A percentile compares a stretch with the other conserved stretches of the same genome.
These are phyloP conservation scores for Nemotelus nigrinus DNA, from an alignment of 2,888 invertebrate genomes.

Conservation along the genomic window DNA sequence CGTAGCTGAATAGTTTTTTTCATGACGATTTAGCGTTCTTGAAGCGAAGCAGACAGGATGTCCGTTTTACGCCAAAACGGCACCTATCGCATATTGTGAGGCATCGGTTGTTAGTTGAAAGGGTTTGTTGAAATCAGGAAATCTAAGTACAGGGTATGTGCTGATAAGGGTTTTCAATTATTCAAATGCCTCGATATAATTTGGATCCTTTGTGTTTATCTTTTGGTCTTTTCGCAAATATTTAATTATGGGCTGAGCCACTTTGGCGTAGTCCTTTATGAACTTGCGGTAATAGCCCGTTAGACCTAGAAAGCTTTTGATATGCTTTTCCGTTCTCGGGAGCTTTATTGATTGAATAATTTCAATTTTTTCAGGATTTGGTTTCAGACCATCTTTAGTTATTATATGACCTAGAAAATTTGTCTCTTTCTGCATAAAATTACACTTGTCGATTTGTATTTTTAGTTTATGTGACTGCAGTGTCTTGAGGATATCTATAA, in stretches of 20 bases:
- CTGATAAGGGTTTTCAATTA: conserved; percentile 47
- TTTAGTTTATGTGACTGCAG: not conserved
- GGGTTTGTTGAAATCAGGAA: conserved; percentile 40
- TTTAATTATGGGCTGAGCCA: not conserved
- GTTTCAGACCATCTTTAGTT: not conserved
- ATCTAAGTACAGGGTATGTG: conserved; percentile 42
- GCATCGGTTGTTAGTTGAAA: conserved; percentile 47
- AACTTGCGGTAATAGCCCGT: not conserved
- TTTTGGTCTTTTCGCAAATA: not conserved
- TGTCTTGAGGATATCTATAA: not conserved
- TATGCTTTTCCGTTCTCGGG: not conserved
- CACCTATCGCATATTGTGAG: conserved; percentile 26
- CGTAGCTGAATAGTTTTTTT: conserved; percentile 15
- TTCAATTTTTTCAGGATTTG: not conserved
- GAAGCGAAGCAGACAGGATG: conserved; percentile 5
- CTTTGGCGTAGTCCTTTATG: conserved; percentile 1
- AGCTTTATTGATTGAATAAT: not conserved
- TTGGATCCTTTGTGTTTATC: not conserved
- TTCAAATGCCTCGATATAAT: conserved; percentile 48
- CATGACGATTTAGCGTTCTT: not conserved
- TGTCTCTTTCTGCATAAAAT: not conserved
- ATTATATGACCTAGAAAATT: not conserved
- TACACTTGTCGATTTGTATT: not conserved
- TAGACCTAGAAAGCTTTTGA: conserved; percentile 11
- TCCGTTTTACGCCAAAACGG: conserved; percentile 23